phyloP scores from a whole-genome alignment of 2,113 vertebrate species.

The Protobothrops flavoviridis region DNA sequence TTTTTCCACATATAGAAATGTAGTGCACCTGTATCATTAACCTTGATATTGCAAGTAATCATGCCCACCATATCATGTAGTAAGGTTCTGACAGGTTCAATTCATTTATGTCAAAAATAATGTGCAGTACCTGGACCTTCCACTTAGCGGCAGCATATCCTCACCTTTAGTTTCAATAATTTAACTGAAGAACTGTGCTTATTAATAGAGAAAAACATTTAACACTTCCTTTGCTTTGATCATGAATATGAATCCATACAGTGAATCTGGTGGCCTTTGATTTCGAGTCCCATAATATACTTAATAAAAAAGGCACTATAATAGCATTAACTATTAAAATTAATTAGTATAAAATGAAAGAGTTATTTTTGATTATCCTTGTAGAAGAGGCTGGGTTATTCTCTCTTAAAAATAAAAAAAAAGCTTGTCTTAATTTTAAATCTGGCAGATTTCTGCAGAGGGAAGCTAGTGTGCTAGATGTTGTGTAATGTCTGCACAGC shows the following conservation, averaged over 20 bases:
- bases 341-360: rapidly evolving
- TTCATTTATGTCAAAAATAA: background rate
- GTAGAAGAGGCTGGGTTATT: background rate
- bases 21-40: background rate
- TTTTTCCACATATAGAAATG: background rate
- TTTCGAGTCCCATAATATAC: background rate
- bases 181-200: rapidly evolving
- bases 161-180: background rate
- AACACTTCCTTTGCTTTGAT: slow-evolving; percentile 6
- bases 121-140: background rate
- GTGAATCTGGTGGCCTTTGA: background rate
- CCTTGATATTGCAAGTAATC: background rate
- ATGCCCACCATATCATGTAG: background rate
- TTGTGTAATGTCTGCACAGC: slow-evolving; percentile 5
- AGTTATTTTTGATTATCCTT: slow-evolving; percentile 14
- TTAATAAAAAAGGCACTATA: background rate
- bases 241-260: background rate
- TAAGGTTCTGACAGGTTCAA: background rate
- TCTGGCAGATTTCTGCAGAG: background rate
- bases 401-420: background rate
- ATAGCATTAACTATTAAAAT: slow-evolving; percentile 12
- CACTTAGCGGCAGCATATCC: slow-evolving; percentile 62
- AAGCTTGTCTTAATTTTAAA: background rate
- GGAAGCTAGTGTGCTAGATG: slow-evolving; percentile 3
- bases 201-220: slow-evolving; percentile 8